Percentiles rank a stretch among this genome's conserved stretches.
Evolutionary conservation across 2,888 invertebrate species (phyloP).

Genomic region (Chrysolina americana): DNA sequence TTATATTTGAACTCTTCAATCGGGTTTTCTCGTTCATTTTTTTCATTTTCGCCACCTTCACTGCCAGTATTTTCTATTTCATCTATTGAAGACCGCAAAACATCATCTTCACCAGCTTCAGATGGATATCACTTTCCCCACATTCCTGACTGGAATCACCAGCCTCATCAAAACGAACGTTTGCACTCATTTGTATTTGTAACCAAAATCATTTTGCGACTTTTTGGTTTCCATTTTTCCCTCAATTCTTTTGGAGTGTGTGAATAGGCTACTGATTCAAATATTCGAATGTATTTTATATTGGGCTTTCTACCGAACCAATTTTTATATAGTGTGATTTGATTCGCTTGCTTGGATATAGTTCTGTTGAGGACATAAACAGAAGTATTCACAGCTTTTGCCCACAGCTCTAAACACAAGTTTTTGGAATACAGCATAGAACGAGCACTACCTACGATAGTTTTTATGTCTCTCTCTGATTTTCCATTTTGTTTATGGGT

Average conservation of each 20-base stretch:
- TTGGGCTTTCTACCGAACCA: conserved; percentile 26
- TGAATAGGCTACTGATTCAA: conserved; percentile 14
- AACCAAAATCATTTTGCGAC: not conserved
- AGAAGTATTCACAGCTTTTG: not conserved
- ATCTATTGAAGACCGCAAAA: not conserved
- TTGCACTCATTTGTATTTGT: not conserved
- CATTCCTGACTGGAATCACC: not conserved
- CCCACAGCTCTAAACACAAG: not conserved
- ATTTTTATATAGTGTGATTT: not conserved
- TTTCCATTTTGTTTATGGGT: not conserved
- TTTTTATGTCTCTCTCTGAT: conserved; percentile 1
- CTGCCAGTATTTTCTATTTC: not conserved
- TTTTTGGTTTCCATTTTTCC: not conserved
- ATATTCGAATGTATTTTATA: conserved; percentile 25
- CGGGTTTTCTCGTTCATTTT: not conserved
- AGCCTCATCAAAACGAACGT: not conserved
- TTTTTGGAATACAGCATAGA: not conserved
- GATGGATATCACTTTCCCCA: not conserved
- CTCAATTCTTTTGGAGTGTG: not conserved
- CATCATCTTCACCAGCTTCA: not conserved
- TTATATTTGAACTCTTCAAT: not conserved
- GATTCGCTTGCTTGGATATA: not conserved
- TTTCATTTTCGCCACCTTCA: not conserved
- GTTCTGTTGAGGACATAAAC: not conserved
- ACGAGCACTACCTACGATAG: not conserved